Evolutionary conservation across 1,140 invertebrate species (phyloP).

Genomic region (Oreohelix idahoensis): DNA sequence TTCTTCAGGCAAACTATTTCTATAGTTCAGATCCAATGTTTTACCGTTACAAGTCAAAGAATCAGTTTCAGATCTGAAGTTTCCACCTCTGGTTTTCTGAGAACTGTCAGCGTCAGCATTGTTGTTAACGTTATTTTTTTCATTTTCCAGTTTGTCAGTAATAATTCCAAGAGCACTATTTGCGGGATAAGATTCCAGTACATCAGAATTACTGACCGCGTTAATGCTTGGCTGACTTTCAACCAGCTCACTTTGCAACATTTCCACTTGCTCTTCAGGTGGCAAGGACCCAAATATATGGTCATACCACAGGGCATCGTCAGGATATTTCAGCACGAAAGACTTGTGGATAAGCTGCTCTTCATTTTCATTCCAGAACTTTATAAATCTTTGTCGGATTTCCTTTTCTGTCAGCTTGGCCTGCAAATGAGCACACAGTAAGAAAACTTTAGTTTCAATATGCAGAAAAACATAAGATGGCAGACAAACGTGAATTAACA

Average conservation of each 20-base stretch:
- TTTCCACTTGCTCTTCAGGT: background rate
- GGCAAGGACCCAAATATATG: slow-evolving; percentile 26
- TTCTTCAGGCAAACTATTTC: background rate
- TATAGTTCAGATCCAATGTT: background rate
- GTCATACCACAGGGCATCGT: slow-evolving; percentile 19
- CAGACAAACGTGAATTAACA: too few species aligned
- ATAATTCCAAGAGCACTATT: background rate
- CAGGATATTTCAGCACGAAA: slow-evolving; percentile 29
- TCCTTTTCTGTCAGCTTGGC: slow-evolving; percentile 10
- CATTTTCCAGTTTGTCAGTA: background rate
- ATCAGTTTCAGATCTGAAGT: background rate
- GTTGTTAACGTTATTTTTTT: background rate
- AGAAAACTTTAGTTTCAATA: too few species aligned
- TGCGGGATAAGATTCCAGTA: background rate
- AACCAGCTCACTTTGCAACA: background rate
- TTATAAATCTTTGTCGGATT: slow-evolving; percentile 12
- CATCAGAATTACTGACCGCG: background rate
- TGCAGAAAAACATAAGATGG: too few species aligned
- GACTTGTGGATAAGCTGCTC: slow-evolving; percentile 29
- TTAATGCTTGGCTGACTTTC: background rate
- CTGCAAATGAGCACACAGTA: too few species aligned
- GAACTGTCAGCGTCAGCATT: background rate
- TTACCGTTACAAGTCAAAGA: background rate
- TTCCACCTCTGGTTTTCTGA: background rate
- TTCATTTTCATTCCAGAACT: slow-evolving; percentile 25